Conservation (phyloP, 2,888 invertebrate genomes). For the Drosophila meridiana region DNA sequence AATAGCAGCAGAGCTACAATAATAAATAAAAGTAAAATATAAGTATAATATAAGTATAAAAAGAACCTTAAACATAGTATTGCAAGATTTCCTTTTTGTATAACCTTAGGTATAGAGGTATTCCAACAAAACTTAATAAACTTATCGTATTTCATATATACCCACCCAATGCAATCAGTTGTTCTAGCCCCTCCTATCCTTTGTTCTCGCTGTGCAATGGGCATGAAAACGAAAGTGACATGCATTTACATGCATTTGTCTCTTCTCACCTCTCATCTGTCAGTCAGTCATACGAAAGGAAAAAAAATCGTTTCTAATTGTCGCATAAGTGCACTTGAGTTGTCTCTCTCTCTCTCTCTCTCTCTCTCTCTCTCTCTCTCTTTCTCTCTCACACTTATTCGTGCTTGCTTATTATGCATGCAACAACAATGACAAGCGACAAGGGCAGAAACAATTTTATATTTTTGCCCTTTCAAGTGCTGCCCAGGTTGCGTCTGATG, state of each 20-base stretch:
- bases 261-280: conserved; percentile 25
- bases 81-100: no score
- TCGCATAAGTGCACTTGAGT: conserved; percentile 65
- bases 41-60: no score
- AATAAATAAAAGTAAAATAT: no score
- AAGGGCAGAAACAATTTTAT: conserved; percentile 61
- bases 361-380: background rate
- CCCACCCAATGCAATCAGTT: no score
- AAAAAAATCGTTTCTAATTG: conserved; percentile 67
- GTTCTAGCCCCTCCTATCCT: no score
- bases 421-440: conserved; percentile 64
- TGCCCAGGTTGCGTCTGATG: conserved; percentile 47
- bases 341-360: background rate
- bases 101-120: no score
- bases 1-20: no score
- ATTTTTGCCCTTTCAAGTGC: conserved; percentile 45
- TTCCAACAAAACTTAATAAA: no score
- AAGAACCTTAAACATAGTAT: no score
- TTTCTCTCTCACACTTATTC: conserved; percentile 3
- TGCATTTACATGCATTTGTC: conserved; percentile 64
- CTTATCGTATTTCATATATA: no score
- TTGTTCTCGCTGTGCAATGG: background rate
- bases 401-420: conserved; percentile 65
- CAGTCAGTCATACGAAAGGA: conserved; percentile 30
- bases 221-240: conserved; percentile 58